Base-by-base conservation (phyloP, 2,888 invertebrate species). In the Suillia variegata region DNA sequence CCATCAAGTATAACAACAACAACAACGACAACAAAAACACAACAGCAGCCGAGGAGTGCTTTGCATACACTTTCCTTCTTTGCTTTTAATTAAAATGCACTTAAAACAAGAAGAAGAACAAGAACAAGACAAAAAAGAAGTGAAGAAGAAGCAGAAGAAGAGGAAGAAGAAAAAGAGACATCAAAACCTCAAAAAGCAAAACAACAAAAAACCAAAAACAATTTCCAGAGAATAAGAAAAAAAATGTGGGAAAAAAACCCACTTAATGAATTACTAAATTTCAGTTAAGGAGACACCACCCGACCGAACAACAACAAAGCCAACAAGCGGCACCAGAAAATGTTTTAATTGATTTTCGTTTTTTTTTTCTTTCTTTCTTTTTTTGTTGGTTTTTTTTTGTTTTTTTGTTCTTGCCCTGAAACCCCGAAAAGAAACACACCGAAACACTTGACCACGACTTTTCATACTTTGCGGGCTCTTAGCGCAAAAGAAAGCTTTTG, bases 381-480 rank as follows among this genome's bases (percentile, higher is more conserved):
- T n/a, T n/a, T n/a, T n/a, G n/a, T n/a, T n/a, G n/a, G n/a, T n/a
- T n/a, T n/a, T n/a, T n/a, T n/a, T n/a, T n/a, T n/a, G n/a, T n/a
- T n/a, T n/a, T n/a, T n/a, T n/a, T n/a, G n/a, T n/a, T n/a, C n/a
- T n/a, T n/a, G n/a, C n/a, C n/a, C n/a, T n/a, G n/a, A n/a, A n/a
- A n/a, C n/a, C n/a, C n/a, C 31, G 12, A 38, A 13, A 38, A 38
- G 38, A 38, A 38, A n/a, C 8, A 6, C n/a, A 38, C 15, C 6
- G 12, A 38, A 38, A 38, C 38, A 38, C 38, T 38, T 38, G 38
- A 38, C 38, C 38, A 38, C n/a, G n/a, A n/a, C n/a, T n/a, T 38
- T 38, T 38, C 38, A 38, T n/a, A n/a, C 4, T 8, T 31, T 31
- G 31, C 31, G 31, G 31, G 6, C 12, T 31, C 4, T 38, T 38